A percentile compares a stretch with the other conserved stretches of the same genome.
Conservation (phyloP, 2,797 vertebrate genomes). For the Amphiprion clarkii region DNA sequence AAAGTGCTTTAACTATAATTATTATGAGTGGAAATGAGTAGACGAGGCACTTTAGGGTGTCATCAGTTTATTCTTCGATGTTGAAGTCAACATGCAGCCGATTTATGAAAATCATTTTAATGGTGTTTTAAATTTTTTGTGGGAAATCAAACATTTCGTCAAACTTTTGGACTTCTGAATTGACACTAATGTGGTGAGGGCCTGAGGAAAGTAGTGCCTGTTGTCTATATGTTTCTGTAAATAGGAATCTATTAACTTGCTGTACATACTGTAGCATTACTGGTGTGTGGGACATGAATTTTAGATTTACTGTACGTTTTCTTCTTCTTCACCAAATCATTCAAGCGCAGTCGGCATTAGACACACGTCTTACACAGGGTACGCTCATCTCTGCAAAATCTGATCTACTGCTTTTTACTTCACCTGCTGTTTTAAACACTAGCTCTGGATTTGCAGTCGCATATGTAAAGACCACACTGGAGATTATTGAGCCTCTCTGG, state of each 20-base stretch:
- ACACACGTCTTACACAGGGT: conserved; percentile 4
- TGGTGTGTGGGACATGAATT: conserved; percentile 5
- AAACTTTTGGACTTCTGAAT: not conserved
- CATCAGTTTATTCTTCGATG: not conserved
- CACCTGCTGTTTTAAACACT: conserved; percentile 9
- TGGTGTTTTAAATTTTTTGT: not conserved
- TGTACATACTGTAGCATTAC: conserved; percentile 33
- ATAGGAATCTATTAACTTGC: conserved; percentile 34
- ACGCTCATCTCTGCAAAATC: not conserved
- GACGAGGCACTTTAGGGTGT: conserved; percentile 15
- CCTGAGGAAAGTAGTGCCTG: not conserved
- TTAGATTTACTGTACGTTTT: no score
- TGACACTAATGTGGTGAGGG: not conserved
- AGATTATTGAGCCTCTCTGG: not conserved
- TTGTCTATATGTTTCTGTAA: conserved; percentile 53
- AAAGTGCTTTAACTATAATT: conserved; percentile 26
- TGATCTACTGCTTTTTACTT: not conserved
- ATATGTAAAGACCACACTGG: conserved; percentile 11
- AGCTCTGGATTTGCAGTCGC: conserved; percentile 1
- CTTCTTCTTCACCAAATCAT: conserved; percentile 3
- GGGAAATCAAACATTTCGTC: not conserved
- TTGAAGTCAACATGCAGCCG: not conserved
- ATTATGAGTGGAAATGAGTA: not conserved
- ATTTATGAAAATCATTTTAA: not conserved
- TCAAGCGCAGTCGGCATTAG: conserved; percentile 19